Evolutionary conservation across 2,113 vertebrate genomes (phyloP).

Genomic region (Oostethus manadensis): DNA sequence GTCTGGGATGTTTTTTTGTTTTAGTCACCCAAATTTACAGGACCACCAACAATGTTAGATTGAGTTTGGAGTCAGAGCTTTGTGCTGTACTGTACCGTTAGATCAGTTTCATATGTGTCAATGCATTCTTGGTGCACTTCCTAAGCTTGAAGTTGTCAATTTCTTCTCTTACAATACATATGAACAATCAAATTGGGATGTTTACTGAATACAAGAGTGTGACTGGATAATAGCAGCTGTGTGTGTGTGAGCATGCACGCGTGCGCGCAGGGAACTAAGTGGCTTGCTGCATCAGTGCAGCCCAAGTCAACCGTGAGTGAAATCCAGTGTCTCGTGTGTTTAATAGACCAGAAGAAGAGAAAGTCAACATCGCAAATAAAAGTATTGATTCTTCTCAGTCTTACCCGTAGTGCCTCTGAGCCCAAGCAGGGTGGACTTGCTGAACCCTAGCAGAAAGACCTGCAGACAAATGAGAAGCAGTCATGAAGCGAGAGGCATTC

Average conservation of each 20-base stretch:
- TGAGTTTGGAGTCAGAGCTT: too few species aligned
- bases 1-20: too few species aligned
- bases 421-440: slow-evolving; percentile 87
- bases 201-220: slow-evolving; percentile 1
- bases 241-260: not conserved
- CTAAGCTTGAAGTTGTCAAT: too few species aligned
- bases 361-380: slow-evolving; percentile 29
- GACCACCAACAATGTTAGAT: too few species aligned
- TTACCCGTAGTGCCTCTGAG: slow-evolving; percentile 95
- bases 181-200: not conserved
- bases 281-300: slow-evolving; percentile 35
- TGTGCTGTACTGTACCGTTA: too few species aligned
- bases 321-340: slow-evolving; percentile 33
- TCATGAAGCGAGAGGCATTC: slow-evolving; percentile 21
- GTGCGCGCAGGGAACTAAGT: slow-evolving; percentile 26
- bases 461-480: slow-evolving; percentile 45
- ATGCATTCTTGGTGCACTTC: too few species aligned
- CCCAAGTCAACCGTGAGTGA: slow-evolving; percentile 39
- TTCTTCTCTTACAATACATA: not conserved
- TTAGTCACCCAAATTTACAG: too few species aligned
- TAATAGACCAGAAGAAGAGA: slow-evolving; percentile 41
- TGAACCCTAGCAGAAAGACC: slow-evolving; percentile 87
- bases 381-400: slow-evolving; percentile 54
- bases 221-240: not conserved
- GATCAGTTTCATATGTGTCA: too few species aligned